Conservation (phyloP, 2,797 vertebrate species). For the Tarsius wallacei region DNA sequence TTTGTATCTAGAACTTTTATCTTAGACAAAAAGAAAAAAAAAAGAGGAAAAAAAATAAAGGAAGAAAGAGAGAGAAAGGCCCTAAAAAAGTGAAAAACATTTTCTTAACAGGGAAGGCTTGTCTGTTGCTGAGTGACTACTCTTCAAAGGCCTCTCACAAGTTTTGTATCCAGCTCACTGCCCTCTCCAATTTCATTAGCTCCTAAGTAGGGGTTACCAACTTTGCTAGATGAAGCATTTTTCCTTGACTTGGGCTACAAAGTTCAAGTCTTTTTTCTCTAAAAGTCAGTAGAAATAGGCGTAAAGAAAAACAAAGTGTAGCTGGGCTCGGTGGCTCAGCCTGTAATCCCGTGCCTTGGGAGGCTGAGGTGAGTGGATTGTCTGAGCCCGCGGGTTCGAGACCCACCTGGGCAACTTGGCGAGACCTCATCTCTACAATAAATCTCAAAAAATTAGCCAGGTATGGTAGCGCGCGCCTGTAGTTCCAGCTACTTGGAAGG, state of each 20-base stretch:
- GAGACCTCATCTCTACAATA: no score
- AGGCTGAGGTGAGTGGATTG: no score
- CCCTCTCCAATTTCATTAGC: neutral
- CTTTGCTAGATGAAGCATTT: neutral
- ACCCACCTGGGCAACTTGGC: no score
- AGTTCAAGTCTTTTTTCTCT: neutral
- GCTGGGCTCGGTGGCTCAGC: no score
- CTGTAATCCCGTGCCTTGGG: no score
- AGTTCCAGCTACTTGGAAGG: no score
- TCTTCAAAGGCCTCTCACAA: neutral
- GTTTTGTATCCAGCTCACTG: neutral
- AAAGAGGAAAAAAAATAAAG: neutral
- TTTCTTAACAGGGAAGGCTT: neutral
- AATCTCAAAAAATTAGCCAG: no score
- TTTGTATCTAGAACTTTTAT: constrained; percentile 13
- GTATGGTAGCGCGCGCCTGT: no score
- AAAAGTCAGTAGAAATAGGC: neutral
- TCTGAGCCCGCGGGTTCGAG: no score
- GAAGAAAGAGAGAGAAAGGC: neutral
- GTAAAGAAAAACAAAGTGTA: neutral
- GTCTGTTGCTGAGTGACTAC: neutral
- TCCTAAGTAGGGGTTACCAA: neutral
- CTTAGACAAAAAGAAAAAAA: neutral
- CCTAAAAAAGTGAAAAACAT: neutral
- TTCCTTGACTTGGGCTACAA: neutral